These are phyloP conservation scores for human (Homo sapiens) DNA, from an alignment of 2,113 vertebrate species.

Conservation along the genomic window DNA sequence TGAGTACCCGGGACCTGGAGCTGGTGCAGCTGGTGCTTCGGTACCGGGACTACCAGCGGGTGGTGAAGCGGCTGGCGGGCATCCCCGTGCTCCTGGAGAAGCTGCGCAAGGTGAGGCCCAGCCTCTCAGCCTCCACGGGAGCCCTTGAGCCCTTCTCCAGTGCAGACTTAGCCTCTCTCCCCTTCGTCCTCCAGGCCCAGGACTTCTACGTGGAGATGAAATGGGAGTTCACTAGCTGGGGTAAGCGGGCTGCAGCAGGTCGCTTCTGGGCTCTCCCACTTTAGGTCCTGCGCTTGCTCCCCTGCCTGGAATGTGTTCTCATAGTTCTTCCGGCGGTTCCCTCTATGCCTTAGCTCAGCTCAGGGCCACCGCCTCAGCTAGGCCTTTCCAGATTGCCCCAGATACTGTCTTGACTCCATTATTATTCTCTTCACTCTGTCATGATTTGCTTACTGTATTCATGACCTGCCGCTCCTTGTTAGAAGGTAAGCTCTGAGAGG, in stretches of 20 bases:
- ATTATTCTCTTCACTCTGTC: background rate
- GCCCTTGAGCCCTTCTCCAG: background rate
- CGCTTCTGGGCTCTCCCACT: background rate
- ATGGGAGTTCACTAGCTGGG: slow-evolving; percentile 99
- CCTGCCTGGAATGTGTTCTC: background rate
- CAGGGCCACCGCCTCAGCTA: background rate
- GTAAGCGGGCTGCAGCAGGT: slow-evolving; percentile 82
- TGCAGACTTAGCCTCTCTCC: slow-evolving; percentile 51
- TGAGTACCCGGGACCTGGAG: slow-evolving; percentile 95
- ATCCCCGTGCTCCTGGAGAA: slow-evolving; percentile 96
- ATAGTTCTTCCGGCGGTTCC: background rate
- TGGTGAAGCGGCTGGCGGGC: slow-evolving; percentile 94
- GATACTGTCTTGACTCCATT: background rate
- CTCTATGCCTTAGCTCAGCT: background rate
- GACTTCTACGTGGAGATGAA: slow-evolving; percentile 99
- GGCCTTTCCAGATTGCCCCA: background rate
- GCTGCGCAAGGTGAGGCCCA: slow-evolving; percentile 90
- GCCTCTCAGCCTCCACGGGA: accelerated
- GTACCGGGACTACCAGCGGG: slow-evolving; percentile 97
- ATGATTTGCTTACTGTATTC: background rate
- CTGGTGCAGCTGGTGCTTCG: slow-evolving; percentile 94
- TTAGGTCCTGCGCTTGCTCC: background rate
- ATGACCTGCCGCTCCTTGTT: background rate
- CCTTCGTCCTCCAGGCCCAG: slow-evolving; percentile 89
- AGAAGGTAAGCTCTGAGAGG: slow-evolving; percentile 24